Conservation (phyloP, 2,797 vertebrate genomes). For the Aphelocoma californica region DNA sequence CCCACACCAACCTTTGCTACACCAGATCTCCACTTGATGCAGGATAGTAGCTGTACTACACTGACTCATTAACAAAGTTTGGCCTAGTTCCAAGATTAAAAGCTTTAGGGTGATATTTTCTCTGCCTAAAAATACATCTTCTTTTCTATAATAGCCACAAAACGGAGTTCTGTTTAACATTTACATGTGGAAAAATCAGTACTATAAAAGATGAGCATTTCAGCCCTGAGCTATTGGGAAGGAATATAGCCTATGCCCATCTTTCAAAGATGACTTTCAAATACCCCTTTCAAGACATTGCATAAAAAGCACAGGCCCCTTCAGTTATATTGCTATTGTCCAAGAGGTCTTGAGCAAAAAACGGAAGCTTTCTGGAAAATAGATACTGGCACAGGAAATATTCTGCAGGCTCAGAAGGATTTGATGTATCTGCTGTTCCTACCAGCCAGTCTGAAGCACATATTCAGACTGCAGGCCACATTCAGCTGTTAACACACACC, state of each 20-base stretch:
- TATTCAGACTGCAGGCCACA: background rate
- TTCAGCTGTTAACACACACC: background rate
- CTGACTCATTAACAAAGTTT: background rate
- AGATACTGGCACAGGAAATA: background rate
- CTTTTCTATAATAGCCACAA: background rate
- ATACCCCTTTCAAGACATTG: background rate
- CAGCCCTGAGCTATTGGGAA: background rate
- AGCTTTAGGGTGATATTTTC: background rate
- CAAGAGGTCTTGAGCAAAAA: background rate
- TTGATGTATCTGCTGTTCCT: background rate
- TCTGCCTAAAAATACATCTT: background rate
- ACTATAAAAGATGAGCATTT: background rate
- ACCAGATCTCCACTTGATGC: background rate
- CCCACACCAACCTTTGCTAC: background rate
- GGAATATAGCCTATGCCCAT: background rate
- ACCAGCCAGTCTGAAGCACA: background rate
- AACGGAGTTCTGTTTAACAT: background rate
- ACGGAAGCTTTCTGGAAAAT: background rate
- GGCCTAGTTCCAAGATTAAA: background rate
- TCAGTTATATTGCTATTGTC: background rate
- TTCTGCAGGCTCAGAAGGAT: background rate
- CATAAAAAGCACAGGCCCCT: background rate
- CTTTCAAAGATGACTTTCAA: background rate
- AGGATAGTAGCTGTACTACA: background rate
- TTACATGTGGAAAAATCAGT: background rate